A percentile compares a stretch with the other conserved stretches of the same genome.
These are phyloP conservation scores for Pao palembangensis DNA, from an alignment of 2,113 vertebrate species.

Conservation along the genomic window DNA sequence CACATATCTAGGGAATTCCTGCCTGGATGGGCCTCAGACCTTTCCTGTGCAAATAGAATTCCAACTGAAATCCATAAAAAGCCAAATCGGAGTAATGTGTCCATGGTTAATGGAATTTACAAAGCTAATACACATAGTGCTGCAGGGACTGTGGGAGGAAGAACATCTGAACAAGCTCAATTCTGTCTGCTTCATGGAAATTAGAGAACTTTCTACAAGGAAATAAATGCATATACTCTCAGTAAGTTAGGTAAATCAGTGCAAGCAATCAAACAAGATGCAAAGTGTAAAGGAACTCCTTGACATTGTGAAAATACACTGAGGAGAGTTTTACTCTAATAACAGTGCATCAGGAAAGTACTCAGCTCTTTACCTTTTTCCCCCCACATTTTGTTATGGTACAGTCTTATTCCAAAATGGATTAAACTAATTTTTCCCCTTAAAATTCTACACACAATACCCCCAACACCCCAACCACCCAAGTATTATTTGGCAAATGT, in stretches of 20 bases:
- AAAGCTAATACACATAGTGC: slow-evolving; percentile 30
- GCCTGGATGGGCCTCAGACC: slow-evolving; percentile 8
- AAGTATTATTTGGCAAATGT: too few relatives aligned
- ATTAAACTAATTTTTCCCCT: too few relatives aligned
- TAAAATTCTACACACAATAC: too few relatives aligned
- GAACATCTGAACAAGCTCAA: slow-evolving; percentile 29
- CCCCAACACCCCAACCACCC: too few relatives aligned
- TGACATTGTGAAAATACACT: slow-evolving; percentile 26
- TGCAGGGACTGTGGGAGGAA: slow-evolving; percentile 13
- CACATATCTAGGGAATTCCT: background rate
- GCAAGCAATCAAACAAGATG: slow-evolving; percentile 76
- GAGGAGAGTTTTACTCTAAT: too few relatives aligned
- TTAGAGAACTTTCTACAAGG: slow-evolving; percentile 53
- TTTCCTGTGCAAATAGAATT: slow-evolving; percentile 21
- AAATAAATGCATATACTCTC: slow-evolving; percentile 60
- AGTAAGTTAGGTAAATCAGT: slow-evolving; percentile 75
- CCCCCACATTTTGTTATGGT: too few relatives aligned
- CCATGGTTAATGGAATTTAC: slow-evolving; percentile 40
- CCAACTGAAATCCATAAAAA: slow-evolving; percentile 58
- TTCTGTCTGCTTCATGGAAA: slow-evolving; percentile 63
- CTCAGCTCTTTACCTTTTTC: too few relatives aligned
- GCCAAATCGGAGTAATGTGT: slow-evolving; percentile 26
- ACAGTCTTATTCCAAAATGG: too few relatives aligned
- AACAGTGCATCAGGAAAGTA: too few relatives aligned
- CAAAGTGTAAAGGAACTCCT: slow-evolving; percentile 53